Base-by-base conservation (phyloP, 2,888 invertebrate genomes). In the Adelognathus sp. region DNA sequence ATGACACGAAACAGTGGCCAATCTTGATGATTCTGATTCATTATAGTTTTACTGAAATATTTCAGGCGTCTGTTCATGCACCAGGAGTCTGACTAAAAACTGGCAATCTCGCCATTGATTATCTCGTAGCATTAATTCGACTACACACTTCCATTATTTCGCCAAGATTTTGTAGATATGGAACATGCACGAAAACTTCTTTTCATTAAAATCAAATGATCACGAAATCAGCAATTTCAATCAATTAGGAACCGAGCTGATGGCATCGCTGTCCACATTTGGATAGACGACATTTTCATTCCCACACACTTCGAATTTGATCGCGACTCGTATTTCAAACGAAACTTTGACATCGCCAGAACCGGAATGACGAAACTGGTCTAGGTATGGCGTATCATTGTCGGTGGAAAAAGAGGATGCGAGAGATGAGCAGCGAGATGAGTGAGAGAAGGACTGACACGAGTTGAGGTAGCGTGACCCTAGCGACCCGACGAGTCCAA, bases 401-500 rank as follows among this genome's bases (percentile, higher is more conserved):
- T 9, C 83, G 86, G 84, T 85, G 86, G 84, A 82, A 83, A n/a
- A n/a, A 83, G 44, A 41, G 31, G 31, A 9, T 44, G 76, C 76
- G 56, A 44, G 46, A 36, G 36, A n/a, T n/a, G n/a, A n/a, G 31
- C 56, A 54, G 56, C 3, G 54, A 56, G 61, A 52, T 36, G 61
- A 63, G 66, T 66, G 71, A 76, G 54, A 54, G 60, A 77, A 27
- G 27, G 14, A 29, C 27, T 7, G 56, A 33, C 33, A 63, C 14
- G 24, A 41, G 39, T 70, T 56, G 41, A 79, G 84, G 84, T 81
- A 82, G 84, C 75, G 81, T 83, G 83, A 86, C 86, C 86, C 81
- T 76, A 76, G 72, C 85, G 86, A 87, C 83, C 84, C 83, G 82
- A 78, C 50, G 84, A 81, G 87, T 86, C 86, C 84, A 86, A 89